phyloP scores from a whole-genome alignment of 2,113 vertebrate genomes.

The Piaya cayana region DNA sequence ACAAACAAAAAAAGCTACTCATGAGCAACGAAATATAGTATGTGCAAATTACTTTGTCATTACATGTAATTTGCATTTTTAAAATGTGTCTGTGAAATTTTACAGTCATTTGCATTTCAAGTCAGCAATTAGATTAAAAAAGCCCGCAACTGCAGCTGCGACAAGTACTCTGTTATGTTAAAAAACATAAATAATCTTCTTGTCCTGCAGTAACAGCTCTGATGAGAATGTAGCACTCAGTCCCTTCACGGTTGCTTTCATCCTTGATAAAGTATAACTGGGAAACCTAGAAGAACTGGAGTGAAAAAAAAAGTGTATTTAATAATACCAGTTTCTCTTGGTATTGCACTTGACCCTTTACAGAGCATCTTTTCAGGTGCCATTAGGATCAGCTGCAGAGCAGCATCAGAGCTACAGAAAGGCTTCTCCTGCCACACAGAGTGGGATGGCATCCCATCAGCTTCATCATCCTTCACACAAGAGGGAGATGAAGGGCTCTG shows the following conservation, averaged over 20 bases:
- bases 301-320: neutral
- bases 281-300: neutral
- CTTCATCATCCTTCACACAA: neutral
- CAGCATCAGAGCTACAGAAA: neutral
- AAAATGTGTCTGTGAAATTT: conserved; percentile 42
- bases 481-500: neutral
- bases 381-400: neutral
- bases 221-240: neutral
- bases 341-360: neutral
- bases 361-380: neutral
- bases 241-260: neutral
- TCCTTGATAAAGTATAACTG: neutral
- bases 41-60: conserved; percentile 31
- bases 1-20: neutral
- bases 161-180: neutral
- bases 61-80: conserved; percentile 3
- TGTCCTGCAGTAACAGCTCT: neutral
- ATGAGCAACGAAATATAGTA: neutral
- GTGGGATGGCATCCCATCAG: neutral
- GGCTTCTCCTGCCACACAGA: neutral
- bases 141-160: conserved; percentile 25
- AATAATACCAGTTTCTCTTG: neutral
- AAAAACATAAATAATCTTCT: conserved; percentile 42
- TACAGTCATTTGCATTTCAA: conserved; percentile 38
- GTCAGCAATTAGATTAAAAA: conserved; percentile 50